Evolutionary conservation across 1,140 invertebrate species (phyloP).

Genomic region (Ruditapes philippinarum): DNA sequence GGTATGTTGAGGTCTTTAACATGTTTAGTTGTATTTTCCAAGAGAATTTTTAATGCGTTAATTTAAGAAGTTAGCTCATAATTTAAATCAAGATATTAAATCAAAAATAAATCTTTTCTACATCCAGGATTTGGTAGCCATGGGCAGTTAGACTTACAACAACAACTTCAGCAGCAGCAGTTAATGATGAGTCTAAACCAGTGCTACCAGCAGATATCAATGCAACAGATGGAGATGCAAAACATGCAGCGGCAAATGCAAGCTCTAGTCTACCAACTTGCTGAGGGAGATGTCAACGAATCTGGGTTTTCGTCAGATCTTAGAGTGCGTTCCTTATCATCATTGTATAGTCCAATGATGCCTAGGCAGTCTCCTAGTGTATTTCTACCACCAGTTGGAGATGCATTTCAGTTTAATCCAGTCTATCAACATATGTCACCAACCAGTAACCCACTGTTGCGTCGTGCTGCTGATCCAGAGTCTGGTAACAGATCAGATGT

Average conservation of each 20-base stretch:
- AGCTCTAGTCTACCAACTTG: constrained; percentile 29
- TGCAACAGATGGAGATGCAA: constrained; percentile 83
- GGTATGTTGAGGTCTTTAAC: no score
- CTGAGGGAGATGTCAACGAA: constrained; percentile 35
- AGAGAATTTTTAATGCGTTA: no score
- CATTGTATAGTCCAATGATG: constrained; percentile 46
- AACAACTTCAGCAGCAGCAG: constrained; percentile 84
- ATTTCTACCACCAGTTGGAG: constrained; percentile 16
- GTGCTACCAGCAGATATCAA: constrained; percentile 82
- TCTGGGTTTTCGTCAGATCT: constrained; percentile 25
- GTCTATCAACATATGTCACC: constrained; percentile 29
- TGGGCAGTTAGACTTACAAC: constrained; percentile 72
- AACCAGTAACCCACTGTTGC: not conserved
- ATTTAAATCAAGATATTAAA: no score
- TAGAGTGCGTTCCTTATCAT: constrained; percentile 7
- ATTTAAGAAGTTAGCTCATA: no score
- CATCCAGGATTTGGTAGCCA: constrained; percentile 50
- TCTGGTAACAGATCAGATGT: constrained; percentile 12
- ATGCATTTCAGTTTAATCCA: constrained; percentile 53
- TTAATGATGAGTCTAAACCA: constrained; percentile 83
- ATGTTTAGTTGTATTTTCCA: no score
- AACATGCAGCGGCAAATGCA: constrained; percentile 77
- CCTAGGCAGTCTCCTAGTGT: constrained; percentile 51
- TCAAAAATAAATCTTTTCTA: no score
- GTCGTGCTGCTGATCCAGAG: constrained; percentile 40